A percentile compares a stretch with the other conserved stretches of the same genome.
phyloP scores from a whole-genome alignment of 2,888 invertebrate species.

The Rhamphomyia laevipes region DNA sequence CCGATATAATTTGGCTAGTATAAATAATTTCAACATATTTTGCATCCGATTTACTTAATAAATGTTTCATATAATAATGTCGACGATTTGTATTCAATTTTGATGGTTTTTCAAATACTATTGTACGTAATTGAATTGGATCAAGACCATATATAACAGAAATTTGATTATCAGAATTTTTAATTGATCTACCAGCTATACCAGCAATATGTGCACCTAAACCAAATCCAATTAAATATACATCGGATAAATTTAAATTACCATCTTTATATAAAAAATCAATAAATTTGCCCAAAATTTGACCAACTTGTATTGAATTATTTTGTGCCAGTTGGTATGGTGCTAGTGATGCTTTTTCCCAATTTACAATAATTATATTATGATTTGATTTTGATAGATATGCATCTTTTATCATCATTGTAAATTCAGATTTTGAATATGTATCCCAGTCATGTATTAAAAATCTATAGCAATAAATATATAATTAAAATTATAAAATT shows the following conservation, averaged over 20 bases:
- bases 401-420: conserved; percentile 29
- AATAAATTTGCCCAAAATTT: conserved; percentile 19
- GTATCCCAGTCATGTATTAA: conserved; percentile 49
- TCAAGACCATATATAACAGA: conserved; percentile 40
- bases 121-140: conserved; percentile 18
- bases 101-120: conserved; percentile 15
- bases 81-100: conserved; percentile 19
- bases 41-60: conserved; percentile 28
- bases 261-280: conserved; percentile 36
- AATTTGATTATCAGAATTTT: conserved; percentile 40
- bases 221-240: conserved; percentile 44
- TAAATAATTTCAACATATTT: conserved; percentile 31
- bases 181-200: conserved; percentile 44
- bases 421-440: conserved; percentile 35
- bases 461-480: too few species aligned
- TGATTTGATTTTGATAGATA: conserved; percentile 44
- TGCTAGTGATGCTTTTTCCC: conserved; percentile 42
- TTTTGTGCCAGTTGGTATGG: conserved; percentile 42
- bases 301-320: conserved; percentile 25
- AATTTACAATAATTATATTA: conserved; percentile 50
- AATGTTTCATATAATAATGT: conserved; percentile 21
- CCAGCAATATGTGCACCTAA: conserved; percentile 47
- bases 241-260: conserved; percentile 36
- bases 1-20: conserved; percentile 27
- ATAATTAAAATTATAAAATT: too few species aligned